Conservation (phyloP, 1,140 invertebrate species). For the Lucilia cuprina region DNA sequence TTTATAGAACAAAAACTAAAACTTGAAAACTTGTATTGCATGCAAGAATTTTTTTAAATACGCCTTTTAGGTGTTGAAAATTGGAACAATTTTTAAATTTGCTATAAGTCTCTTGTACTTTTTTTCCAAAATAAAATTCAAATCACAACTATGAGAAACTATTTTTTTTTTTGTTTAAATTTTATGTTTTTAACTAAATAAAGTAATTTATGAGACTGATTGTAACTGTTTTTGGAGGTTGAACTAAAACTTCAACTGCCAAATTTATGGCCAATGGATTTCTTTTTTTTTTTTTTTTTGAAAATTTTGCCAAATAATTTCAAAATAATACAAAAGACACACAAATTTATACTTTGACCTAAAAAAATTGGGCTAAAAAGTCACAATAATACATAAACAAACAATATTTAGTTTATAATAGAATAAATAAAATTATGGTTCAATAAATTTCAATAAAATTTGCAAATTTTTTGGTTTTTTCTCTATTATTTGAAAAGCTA, state of each 20-base stretch:
- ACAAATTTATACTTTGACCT: neutral
- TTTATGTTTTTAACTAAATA: neutral
- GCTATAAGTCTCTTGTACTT: neutral
- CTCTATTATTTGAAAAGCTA: neutral
- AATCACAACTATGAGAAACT: conserved; percentile 2
- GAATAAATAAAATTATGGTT: neutral
- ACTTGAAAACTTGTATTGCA: neutral
- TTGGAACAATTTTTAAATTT: conserved; percentile 7
- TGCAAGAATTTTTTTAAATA: conserved; percentile 26
- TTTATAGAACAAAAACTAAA: neutral
- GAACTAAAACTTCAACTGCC: conserved; percentile 22
- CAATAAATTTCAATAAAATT: conserved; percentile 9
- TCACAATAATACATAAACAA: neutral
- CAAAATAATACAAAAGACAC: neutral
- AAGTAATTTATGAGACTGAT: conserved; percentile 34
- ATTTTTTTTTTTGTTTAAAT: neutral
- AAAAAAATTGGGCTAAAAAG: neutral
- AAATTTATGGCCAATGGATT: conserved; percentile 21
- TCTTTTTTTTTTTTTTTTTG: neutral
- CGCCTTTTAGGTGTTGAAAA: conserved; percentile 35
- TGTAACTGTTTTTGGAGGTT: conserved; percentile 14
- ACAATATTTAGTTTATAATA: neutral
- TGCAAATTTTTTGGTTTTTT: neutral
- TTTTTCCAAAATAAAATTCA: neutral
- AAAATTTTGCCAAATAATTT: conserved; percentile 5